phyloP scores from a whole-genome alignment of 2,888 invertebrate genomes.

The Oxytorus armatus region DNA sequence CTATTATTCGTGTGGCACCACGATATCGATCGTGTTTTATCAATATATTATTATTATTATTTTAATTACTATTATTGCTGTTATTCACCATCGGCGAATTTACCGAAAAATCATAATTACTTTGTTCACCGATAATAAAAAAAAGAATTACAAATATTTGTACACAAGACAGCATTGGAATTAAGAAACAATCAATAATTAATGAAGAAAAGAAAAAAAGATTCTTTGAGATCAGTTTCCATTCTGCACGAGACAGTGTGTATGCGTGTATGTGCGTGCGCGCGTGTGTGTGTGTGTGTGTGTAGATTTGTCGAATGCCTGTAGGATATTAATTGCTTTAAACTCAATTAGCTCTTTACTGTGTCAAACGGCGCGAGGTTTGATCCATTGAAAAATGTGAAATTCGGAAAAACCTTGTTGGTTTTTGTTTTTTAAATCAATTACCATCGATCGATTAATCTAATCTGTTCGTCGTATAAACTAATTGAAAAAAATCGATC shows the following conservation, averaged over 20 bases:
- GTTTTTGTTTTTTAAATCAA: background rate
- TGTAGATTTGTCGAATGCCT: slow-evolving; percentile 51
- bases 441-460: slow-evolving; percentile 17
- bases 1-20: slow-evolving; percentile 38
- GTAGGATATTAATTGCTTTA: slow-evolving; percentile 50
- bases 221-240: slow-evolving; percentile 12
- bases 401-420: no score
- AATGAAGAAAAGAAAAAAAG: slow-evolving; percentile 4
- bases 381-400: no score
- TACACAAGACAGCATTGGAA: slow-evolving; percentile 18
- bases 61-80: slow-evolving; percentile 39
- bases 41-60: slow-evolving; percentile 53
- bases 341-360: slow-evolving; percentile 25
- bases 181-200: slow-evolving; percentile 42
- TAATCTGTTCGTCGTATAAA: slow-evolving; percentile 14
- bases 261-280: slow-evolving; percentile 14
- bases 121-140: background rate
- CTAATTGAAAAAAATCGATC: background rate
- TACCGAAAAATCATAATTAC: background rate
- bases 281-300: slow-evolving; percentile 11
- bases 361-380: no score
- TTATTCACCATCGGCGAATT: slow-evolving; percentile 1
- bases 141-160: slow-evolving; percentile 26
- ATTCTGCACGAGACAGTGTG: slow-evolving; percentile 24
- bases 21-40: slow-evolving; percentile 50